Evolutionary conservation across 2,888 invertebrate genomes (phyloP), one percentile per base, ranked within the genome.

Genomic region (Bembecia ichneumoniformis): DNA sequence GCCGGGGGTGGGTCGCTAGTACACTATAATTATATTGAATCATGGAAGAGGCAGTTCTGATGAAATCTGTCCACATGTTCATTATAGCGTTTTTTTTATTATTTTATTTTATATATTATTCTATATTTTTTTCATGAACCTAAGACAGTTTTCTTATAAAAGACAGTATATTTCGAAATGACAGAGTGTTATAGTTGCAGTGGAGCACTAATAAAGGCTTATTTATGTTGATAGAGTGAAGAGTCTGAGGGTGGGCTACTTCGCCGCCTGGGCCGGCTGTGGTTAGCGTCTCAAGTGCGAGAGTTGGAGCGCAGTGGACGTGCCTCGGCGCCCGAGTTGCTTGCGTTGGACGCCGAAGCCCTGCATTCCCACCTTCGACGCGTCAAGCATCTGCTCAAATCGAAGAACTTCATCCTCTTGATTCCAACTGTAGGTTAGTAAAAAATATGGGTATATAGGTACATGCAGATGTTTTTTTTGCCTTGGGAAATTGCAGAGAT

Each of bases 241-340:
- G 43, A 36, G 3, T 43, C 62, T 10, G 70, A 87, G 50, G 89
- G 90, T 47, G 91, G 91, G 52, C 74, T 94, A 55, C 92, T 94
- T 89, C 90, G 92, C 55, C 92, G 95, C 49, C 94, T 97, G 91
- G 97, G 97, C 2, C 94, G 94, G 60, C 86, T 97, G 51, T 96
- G 97, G 94, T 83, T 98, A 49, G 92, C 92, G 60, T 94, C 96
- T 4, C 96, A 96, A 74, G 96, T 97, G 14, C 91, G 92, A 45
- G 94, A 95, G 55, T 77, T 97, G 55, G 97, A 97, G 78, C 93
- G 89, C 56, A 90, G 91, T 60, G 90, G 93, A 11, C 88, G 88
- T 52, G 76, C 83, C 1, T 82, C 87, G 40, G 78, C 86, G 36
- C 96, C 96, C 0, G 95, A 96, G 0, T 94, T 96, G 68, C 88